These are phyloP conservation scores for Drosophila mercatorum DNA, from an alignment of 2,888 invertebrate genomes.

Conservation along the genomic window DNA sequence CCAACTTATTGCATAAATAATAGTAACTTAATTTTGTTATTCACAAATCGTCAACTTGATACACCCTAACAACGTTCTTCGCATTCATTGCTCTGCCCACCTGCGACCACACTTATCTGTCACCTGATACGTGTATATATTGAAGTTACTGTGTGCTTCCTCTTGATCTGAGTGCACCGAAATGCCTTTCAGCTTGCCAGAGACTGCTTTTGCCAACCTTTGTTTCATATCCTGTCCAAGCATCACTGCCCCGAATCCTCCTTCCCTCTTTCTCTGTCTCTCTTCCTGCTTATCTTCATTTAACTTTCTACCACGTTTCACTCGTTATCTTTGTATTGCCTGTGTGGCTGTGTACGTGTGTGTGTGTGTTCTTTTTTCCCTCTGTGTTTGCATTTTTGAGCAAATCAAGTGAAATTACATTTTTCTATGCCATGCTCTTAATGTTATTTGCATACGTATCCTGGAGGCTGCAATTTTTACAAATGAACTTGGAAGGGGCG, in stretches of 20 bases:
- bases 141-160: constrained; percentile 58
- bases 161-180: constrained; percentile 37
- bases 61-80: constrained; percentile 23
- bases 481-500: constrained; percentile 61
- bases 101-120: constrained; percentile 10
- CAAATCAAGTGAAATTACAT: constrained; percentile 81
- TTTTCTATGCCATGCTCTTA: constrained; percentile 73
- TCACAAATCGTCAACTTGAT: constrained; percentile 1
- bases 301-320: constrained; percentile 64
- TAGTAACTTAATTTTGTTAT: neutral
- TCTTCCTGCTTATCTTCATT: constrained; percentile 65
- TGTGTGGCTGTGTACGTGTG: neutral
- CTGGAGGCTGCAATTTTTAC: constrained; percentile 80
- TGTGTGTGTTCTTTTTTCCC: constrained; percentile 5
- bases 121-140: constrained; percentile 46
- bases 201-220: constrained; percentile 26
- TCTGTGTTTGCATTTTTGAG: constrained; percentile 71
- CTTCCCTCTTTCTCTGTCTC: neutral
- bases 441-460: constrained; percentile 80
- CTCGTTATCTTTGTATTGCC: constrained; percentile 55
- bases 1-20: no score
- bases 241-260: neutral
- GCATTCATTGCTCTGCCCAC: constrained; percentile 9
- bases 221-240: constrained; percentile 58
- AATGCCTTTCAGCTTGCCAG: constrained; percentile 42